A percentile compares a stretch with the other conserved stretches of the same genome.
phyloP scores from a whole-genome alignment of 2,888 invertebrate genomes.

The Pristionchus entomophagus region DNA sequence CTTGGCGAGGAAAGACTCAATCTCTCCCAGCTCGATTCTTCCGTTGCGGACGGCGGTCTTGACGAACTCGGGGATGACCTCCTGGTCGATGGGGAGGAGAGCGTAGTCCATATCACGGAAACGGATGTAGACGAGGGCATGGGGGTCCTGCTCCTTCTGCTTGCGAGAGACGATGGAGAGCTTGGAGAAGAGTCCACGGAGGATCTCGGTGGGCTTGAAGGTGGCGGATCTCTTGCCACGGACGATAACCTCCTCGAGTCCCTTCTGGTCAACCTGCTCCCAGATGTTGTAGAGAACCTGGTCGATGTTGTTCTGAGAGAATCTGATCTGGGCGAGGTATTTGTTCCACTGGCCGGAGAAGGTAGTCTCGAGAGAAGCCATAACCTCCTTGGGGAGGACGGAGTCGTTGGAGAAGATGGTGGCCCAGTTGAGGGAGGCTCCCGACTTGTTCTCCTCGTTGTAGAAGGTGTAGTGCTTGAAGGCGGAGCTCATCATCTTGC shows the following conservation, averaged over 20 bases:
- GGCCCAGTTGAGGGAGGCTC: conserved; percentile 59
- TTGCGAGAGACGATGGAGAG: conserved; percentile 59
- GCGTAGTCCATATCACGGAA: conserved; percentile 65
- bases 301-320: conserved; percentile 63
- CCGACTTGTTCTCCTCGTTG: conserved; percentile 54
- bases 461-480: conserved; percentile 60
- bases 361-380: conserved; percentile 54
- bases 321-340: conserved; percentile 56
- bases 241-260: conserved; percentile 60
- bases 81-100: conserved; percentile 61
- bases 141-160: conserved; percentile 49
- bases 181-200: conserved; percentile 60
- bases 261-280: conserved; percentile 53
- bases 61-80: conserved; percentile 48
- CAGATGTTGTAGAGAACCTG: conserved; percentile 53
- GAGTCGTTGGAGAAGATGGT: conserved; percentile 65
- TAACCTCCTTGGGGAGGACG: conserved; percentile 56
- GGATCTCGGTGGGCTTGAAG: conserved; percentile 43
- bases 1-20: conserved; percentile 48
- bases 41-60: neutral
- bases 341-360: conserved; percentile 63
- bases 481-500: conserved; percentile 50
- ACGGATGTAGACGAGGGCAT: conserved; percentile 62
- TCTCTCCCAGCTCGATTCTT: conserved; percentile 3
- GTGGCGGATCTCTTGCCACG: conserved; percentile 53